Percentiles rank a stretch among this genome's conserved stretches.
phyloP scores from a whole-genome alignment of 2,113 vertebrate species.

The Eptatretus burgeri region DNA sequence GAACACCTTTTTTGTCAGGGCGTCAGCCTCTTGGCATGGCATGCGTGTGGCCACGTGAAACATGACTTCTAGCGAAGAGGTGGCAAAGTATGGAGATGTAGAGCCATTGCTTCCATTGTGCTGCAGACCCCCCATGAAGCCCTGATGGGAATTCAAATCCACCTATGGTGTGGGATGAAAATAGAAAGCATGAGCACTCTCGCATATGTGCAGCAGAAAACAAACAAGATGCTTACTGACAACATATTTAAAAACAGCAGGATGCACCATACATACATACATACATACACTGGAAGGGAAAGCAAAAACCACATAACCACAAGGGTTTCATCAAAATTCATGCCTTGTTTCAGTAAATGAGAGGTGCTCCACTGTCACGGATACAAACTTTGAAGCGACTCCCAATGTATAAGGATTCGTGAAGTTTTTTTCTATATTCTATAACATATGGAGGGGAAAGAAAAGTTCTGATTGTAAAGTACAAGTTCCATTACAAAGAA shows the following conservation, averaged over 20 bases:
- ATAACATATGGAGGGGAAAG: constrained; percentile 7
- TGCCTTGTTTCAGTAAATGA: too few species aligned
- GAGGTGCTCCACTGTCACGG: too few species aligned
- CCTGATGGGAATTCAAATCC: constrained; percentile 75
- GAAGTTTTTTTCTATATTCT: constrained; percentile 7
- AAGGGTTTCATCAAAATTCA: too few species aligned
- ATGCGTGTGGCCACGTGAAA: constrained; percentile 95
- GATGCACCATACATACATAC: too few species aligned
- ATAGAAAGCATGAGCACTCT: too few species aligned
- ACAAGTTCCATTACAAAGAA: not conserved
- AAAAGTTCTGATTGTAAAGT: constrained; percentile 10
- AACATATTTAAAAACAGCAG: too few species aligned
- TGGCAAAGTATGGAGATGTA: constrained; percentile 82
- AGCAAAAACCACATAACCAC: too few species aligned
- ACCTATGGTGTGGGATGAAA: constrained; percentile 21
- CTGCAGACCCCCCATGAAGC: constrained; percentile 90
- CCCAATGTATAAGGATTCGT: constrained; percentile 10
- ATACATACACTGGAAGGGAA: too few species aligned
- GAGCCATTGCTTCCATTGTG: constrained; percentile 79
- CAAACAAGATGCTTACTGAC: too few species aligned
- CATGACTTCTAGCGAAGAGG: constrained; percentile 83
- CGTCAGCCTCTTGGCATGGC: constrained; percentile 83
- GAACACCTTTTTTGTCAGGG: constrained; percentile 75
- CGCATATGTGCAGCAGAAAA: too few species aligned
- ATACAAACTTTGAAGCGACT: too few species aligned